Conservation (phyloP, 1,140 invertebrate genomes). For the Andricus grossulariae region DNA sequence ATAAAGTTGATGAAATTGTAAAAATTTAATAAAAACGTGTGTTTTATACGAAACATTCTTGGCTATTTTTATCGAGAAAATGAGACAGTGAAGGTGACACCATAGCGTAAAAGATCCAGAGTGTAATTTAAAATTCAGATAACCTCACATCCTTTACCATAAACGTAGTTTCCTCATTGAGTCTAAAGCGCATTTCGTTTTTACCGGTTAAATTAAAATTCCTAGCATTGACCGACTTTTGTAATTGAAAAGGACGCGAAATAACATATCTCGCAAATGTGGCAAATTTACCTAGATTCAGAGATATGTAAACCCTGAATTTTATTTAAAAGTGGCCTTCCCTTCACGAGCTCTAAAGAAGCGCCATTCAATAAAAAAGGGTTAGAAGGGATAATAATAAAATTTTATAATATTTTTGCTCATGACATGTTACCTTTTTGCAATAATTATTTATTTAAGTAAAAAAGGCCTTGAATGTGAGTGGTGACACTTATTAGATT, state of each 20-base stretch:
- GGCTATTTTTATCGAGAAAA: constrained; percentile 2
- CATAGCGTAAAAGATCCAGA: constrained; percentile 4
- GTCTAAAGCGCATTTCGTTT: constrained; percentile 1
- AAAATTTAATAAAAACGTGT: neutral
- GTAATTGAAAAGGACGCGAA: constrained; percentile 1
- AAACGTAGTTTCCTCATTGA: constrained; percentile 20
- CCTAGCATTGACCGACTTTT: constrained; percentile 12
- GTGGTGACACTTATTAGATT: too few relatives aligned
- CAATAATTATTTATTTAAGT: too few relatives aligned
- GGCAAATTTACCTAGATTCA: neutral
- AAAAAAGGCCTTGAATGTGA: too few relatives aligned
- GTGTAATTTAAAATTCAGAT: constrained; percentile 16
- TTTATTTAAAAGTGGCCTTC: neutral
- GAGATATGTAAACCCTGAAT: neutral
- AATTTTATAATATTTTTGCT: too few relatives aligned
- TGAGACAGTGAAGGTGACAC: neutral
- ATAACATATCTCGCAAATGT: neutral
- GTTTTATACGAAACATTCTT: neutral
- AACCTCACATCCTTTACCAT: constrained; percentile 7
- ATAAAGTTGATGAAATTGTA: neutral
- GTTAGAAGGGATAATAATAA: too few relatives aligned
- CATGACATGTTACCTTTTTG: too few relatives aligned
- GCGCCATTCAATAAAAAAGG: too few relatives aligned
- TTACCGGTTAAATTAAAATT: constrained; percentile 12
- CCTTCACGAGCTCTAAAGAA: too few relatives aligned